phyloP scores from a whole-genome alignment of 2,888 invertebrate species.

The Caenorhabditis plicata region DNA sequence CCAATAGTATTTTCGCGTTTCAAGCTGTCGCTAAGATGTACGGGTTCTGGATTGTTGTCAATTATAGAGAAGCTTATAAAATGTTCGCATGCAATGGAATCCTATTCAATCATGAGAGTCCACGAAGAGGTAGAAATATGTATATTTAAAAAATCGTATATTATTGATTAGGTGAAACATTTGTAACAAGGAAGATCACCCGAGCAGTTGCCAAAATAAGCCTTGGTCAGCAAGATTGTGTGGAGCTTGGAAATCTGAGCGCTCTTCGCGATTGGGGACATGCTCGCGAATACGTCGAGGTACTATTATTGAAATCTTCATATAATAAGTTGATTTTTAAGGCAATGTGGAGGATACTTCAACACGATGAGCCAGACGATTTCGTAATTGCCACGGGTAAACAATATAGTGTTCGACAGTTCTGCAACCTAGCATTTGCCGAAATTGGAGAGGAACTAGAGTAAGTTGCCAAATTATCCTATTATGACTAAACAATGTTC shows the following conservation, averaged over 20 bases:
- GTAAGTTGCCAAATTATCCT: conserved; percentile 64
- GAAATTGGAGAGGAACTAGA: conserved; percentile 78
- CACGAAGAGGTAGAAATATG: conserved; percentile 74
- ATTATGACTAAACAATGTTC: conserved; percentile 35
- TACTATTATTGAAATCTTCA: conserved; percentile 27
- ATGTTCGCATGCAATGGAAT: conserved; percentile 96
- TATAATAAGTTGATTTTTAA: conserved; percentile 65
- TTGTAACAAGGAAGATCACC: conserved; percentile 96
- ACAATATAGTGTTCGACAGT: conserved; percentile 90
- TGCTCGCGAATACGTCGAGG: conserved; percentile 67
- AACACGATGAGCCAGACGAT: conserved; percentile 86
- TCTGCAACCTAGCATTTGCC: conserved; percentile 87
- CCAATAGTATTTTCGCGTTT: too few relatives aligned
- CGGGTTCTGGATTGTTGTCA: conserved; percentile 92
- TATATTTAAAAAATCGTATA: not conserved
- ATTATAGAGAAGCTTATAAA: conserved; percentile 90
- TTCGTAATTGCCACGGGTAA: conserved; percentile 96
- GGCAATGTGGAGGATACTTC: conserved; percentile 99
- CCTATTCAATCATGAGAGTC: conserved; percentile 93
- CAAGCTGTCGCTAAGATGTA: conserved; percentile 95
- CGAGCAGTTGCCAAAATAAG: conserved; percentile 94
- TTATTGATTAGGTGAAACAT: conserved; percentile 79
- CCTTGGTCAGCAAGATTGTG: conserved; percentile 78
- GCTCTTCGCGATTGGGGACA: conserved; percentile 95
- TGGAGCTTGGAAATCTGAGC: conserved; percentile 88